Evolutionary conservation across 1,140 invertebrate genomes (phyloP).

Genomic region (Sycophaga agraensis): DNA sequence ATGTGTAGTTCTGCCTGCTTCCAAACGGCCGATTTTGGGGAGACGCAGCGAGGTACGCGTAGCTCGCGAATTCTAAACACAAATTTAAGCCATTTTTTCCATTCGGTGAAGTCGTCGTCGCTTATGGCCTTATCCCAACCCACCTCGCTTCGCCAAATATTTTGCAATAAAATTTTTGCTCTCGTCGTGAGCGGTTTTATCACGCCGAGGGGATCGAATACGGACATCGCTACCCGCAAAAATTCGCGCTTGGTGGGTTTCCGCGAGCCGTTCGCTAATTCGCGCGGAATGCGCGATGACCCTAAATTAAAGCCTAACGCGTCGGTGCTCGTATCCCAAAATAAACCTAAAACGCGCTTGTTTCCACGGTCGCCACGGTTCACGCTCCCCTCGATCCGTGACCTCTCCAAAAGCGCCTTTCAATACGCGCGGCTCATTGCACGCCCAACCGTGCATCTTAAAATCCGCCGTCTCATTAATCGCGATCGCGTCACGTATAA

Average conservation of each 20-base stretch:
- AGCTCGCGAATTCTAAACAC: not conserved
- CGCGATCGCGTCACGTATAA: not conserved
- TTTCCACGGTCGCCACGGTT: too few relatives aligned
- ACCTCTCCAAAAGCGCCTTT: too few relatives aligned
- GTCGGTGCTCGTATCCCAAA: not conserved
- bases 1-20: not conserved
- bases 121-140: not conserved
- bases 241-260: not conserved
- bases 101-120: not conserved
- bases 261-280: not conserved
- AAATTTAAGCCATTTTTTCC: not conserved
- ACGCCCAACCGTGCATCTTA: not conserved
- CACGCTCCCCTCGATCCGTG: too few relatives aligned
- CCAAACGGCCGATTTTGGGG: too few relatives aligned
- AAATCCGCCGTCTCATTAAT: not conserved
- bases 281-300: not conserved
- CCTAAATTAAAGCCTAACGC: not conserved
- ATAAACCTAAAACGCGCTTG: slow-evolving; percentile 10
- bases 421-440: too few relatives aligned
- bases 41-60: not conserved
- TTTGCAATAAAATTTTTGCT: not conserved
- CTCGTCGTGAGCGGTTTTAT: not conserved
- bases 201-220: slow-evolving; percentile 43
- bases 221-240: slow-evolving; percentile 28
- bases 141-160: not conserved